Evolutionary conservation across 2,797 vertebrate genomes (phyloP).

Genomic region (Pelobates cultripes): DNA sequence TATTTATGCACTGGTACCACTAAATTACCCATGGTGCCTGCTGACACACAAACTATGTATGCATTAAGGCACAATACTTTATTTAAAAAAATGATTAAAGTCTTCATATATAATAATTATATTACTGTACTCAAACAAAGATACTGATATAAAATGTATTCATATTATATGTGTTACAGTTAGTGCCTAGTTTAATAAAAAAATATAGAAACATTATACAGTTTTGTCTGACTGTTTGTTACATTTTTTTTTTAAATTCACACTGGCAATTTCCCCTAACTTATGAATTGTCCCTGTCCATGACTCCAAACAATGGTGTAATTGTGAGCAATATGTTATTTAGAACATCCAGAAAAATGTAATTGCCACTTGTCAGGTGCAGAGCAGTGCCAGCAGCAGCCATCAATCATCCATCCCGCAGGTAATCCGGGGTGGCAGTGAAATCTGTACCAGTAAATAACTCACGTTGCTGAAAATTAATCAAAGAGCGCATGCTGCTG

Average conservation of each 20-base stretch:
- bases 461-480: slow-evolving; percentile 66
- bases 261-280: background rate
- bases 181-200: too few species aligned
- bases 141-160: too few species aligned
- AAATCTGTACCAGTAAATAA: slow-evolving; percentile 70
- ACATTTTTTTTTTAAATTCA: background rate
- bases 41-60: too few species aligned
- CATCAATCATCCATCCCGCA: slow-evolving; percentile 68
- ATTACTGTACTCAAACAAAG: too few species aligned
- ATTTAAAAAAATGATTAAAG: too few species aligned
- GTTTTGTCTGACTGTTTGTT: background rate
- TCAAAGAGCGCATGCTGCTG: slow-evolving; percentile 68
- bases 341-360: slow-evolving; percentile 60
- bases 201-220: too few species aligned
- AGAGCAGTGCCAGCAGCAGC: slow-evolving; percentile 59
- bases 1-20: too few species aligned
- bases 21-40: too few species aligned
- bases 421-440: slow-evolving; percentile 73
- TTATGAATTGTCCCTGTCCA: background rate
- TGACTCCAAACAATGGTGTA: slow-evolving; percentile 12
- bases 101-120: too few species aligned
- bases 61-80: too few species aligned
- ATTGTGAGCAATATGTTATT: slow-evolving; percentile 37
- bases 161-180: too few species aligned
- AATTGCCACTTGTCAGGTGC: slow-evolving; percentile 68